Evolutionary conservation across 37 sponge, comb jelly and placozoan genomes (phyloP), one percentile per base, ranked within the genome.

Genomic region (Beroe forskalii): DNA sequence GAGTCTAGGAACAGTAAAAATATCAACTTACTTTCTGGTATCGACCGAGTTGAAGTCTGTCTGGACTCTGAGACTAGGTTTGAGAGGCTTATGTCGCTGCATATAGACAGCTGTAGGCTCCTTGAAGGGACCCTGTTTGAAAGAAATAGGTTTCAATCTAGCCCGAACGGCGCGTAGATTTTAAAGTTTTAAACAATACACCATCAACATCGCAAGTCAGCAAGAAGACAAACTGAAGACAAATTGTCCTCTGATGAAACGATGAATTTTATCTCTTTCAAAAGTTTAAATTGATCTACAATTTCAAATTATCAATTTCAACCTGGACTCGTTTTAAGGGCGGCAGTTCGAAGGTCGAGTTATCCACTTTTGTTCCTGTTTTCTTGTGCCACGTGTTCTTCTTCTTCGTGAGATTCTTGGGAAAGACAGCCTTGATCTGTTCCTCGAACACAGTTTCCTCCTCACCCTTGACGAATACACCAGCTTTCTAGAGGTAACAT

Each of bases 361-460:
- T 69, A 36, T 80, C 86, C 27, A 41, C 86, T 24, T 12, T 41
- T 38, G 36, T 38, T 6, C 25, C 86, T 17, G 86, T 20, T 20
- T n/a, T 64, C 55, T 80, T 80, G 86, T 80, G 86, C 86, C 86
- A 80, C 48, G 22, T 44, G 55, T 41, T 80, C 30, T 80, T 80
- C 44, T 80, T 80, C 86, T 80, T 80, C 30, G 27, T 41, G 27
- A 80, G 55, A 23, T 80, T 37, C 25, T 44, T 44, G 12, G 44
- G 86, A 24, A 80, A 80, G 3, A 80, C 86, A 24, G 44, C 86
- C n/a, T 43, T 80, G 22, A 80, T 80, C 44, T 80, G 86, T 1
- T 44, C 55, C 40, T 80, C 86, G 35, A 80, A 80, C 55, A 69
- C 72, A 33, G 72, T 14, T 20, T 3, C 48, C 44, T 44, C 86